These are phyloP conservation scores for Labeo calbasu DNA, from an alignment of 2,797 vertebrate species.

Conservation along the genomic window DNA sequence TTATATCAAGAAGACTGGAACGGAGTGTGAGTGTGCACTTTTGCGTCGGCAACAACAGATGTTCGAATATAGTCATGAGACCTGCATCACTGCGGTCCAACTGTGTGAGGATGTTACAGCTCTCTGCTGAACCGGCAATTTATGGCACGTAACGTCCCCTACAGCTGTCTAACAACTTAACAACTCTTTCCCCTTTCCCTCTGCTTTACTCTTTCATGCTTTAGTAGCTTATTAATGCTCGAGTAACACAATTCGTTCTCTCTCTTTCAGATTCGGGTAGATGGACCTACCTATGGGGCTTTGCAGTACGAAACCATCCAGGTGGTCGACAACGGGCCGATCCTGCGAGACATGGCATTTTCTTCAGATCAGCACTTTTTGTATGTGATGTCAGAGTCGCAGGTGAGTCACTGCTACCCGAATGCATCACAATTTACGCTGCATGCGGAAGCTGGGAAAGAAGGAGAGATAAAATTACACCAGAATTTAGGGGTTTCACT, in stretches of 20 bases:
- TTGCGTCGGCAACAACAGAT: slow-evolving; percentile 50
- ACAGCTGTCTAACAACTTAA: slow-evolving; percentile 47
- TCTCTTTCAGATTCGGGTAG: slow-evolving; percentile 87
- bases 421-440: not conserved
- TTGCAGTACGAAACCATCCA: slow-evolving; percentile 93
- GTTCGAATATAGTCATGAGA: slow-evolving; percentile 31
- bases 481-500: slow-evolving; percentile 44
- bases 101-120: slow-evolving; percentile 28
- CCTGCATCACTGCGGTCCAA: slow-evolving; percentile 8
- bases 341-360: slow-evolving; percentile 96
- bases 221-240: not conserved
- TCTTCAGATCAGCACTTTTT: slow-evolving; percentile 91
- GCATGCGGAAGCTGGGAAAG: slow-evolving; percentile 7
- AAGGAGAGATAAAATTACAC: slow-evolving; percentile 38
- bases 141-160: slow-evolving; percentile 36
- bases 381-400: slow-evolving; percentile 95
- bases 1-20: slow-evolving; percentile 24
- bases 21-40: slow-evolving; percentile 31
- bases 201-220: slow-evolving; percentile 4
- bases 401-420: slow-evolving; percentile 79
- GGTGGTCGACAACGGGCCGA: slow-evolving; percentile 87
- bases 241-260: slow-evolving; percentile 42
- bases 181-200: slow-evolving; percentile 12
- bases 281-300: slow-evolving; percentile 85
- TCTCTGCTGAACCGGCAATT: slow-evolving; percentile 45